A percentile compares a stretch with the other conserved stretches of the same genome.
Evolutionary conservation across 2,888 invertebrate species (phyloP).

Genomic region (Gastracanthus pulcherrimus): DNA sequence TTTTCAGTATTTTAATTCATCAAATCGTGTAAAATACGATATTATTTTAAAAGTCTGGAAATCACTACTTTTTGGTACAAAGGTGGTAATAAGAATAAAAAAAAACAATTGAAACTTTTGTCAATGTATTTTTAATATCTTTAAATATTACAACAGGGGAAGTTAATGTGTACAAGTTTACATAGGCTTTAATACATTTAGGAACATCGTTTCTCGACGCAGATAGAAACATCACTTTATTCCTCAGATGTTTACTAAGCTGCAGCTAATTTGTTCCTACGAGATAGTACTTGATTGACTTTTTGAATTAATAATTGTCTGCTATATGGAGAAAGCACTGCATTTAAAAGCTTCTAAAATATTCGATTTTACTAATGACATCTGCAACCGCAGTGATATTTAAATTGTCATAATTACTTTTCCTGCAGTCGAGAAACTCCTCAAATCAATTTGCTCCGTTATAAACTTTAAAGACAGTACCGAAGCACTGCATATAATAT

Average conservation of each 20-base stretch:
- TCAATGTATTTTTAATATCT: slow-evolving; percentile 47
- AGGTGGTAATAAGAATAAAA: neutral
- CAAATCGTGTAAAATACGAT: no score
- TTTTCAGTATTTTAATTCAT: no score
- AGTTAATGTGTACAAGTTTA: slow-evolving; percentile 48
- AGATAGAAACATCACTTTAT: slow-evolving; percentile 9
- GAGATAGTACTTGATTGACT: slow-evolving; percentile 1
- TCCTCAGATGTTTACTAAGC: neutral
- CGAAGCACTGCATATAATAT: neutral
- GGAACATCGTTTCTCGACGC: slow-evolving; percentile 46
- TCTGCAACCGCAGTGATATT: neutral
- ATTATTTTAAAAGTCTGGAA: no score
- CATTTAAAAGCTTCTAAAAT: slow-evolving; percentile 21
- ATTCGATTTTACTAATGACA: slow-evolving; percentile 11
- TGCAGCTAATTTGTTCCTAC: neutral
- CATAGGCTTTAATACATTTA: slow-evolving; percentile 53
- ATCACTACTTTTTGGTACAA: no score
- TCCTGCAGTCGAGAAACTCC: slow-evolving; percentile 23
- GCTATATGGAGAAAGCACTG: neutral
- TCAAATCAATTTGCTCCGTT: slow-evolving; percentile 31
- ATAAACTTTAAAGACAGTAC: slow-evolving; percentile 29
- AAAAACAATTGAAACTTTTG: slow-evolving; percentile 6
- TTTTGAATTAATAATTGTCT: slow-evolving; percentile 1
- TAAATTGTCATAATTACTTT: neutral
- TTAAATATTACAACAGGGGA: slow-evolving; percentile 49